phyloP scores from a whole-genome alignment of 2,888 invertebrate genomes.

The Xiphydria camelus region DNA sequence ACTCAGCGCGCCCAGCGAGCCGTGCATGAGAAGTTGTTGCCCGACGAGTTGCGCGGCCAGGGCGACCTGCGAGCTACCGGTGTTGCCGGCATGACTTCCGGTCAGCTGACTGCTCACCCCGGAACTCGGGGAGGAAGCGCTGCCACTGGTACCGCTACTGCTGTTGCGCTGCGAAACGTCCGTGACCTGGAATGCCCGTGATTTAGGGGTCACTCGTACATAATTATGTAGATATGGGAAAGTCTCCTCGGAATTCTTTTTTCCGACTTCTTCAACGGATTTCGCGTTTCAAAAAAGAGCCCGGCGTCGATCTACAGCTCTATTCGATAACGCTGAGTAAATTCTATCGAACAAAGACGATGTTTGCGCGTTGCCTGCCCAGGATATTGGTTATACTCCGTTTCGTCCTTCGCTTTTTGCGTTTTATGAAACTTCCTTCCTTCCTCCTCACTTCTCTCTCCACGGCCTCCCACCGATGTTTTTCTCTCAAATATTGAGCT shows the following conservation, averaged over 20 bases:
- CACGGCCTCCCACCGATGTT: slow-evolving; percentile 26
- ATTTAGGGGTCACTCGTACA: too few species aligned
- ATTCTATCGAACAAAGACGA: slow-evolving; percentile 38
- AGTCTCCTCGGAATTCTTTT: too few species aligned
- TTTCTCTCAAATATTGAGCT: slow-evolving; percentile 47
- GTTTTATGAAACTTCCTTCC: slow-evolving; percentile 35
- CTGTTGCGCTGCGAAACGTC: slow-evolving; percentile 59
- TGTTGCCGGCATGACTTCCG: slow-evolving; percentile 47
- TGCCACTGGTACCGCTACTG: slow-evolving; percentile 57
- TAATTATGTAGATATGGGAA: too few species aligned
- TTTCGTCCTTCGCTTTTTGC: slow-evolving; percentile 41
- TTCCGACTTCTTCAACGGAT: too few species aligned
- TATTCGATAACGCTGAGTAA: slow-evolving; percentile 40
- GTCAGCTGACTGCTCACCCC: slow-evolving; percentile 59
- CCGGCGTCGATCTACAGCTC: too few species aligned
- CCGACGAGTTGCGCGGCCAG: slow-evolving; percentile 55
- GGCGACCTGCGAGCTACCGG: slow-evolving; percentile 50
- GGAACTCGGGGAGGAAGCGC: slow-evolving; percentile 58
- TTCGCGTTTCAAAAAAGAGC: too few species aligned
- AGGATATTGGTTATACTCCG: slow-evolving; percentile 50
- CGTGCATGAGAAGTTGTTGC: slow-evolving; percentile 56
- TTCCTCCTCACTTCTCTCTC: slow-evolving; percentile 3
- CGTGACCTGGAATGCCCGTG: slow-evolving; percentile 50
- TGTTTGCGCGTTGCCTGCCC: slow-evolving; percentile 47
- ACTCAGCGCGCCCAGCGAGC: slow-evolving; percentile 46